Base-by-base conservation (phyloP, 2,797 vertebrate genomes). In the Tenualosa ilisha region DNA sequence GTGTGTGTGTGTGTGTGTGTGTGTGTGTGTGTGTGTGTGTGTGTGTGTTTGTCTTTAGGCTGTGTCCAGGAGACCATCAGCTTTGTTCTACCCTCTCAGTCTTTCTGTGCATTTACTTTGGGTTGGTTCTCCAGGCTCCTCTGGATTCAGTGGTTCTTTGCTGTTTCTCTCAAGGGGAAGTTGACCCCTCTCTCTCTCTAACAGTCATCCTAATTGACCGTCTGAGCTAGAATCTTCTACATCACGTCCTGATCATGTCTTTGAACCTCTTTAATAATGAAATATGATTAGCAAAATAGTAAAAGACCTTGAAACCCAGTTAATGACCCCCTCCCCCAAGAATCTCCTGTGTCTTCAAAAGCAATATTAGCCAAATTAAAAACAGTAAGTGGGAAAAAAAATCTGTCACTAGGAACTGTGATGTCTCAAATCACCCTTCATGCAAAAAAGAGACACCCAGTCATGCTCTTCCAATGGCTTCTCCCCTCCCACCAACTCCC, bases 1-100 rank as follows among this genome's bases (percentile, higher is more conserved):
- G 40, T 24, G 20, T 43, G 82, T 89, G 81, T 85, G 87, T 85
- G 56, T 72, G 63, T 31, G 7, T 54, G 79, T 83, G 61, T 84
- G 81, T 0, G 2, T 37, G 65, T 24, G 24, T 2, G 0, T 17
- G 20, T 54, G 68, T 83, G 83, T 31, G 15, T 68, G 50, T 51
- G 50, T 51, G 46, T 56, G 31, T 20, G 13, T 1, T 40, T 6
- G 13, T 2, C 11, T 40, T 20, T 9, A 9, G 15, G 40, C 17
- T 40, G 72, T 79, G 17, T 46, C 20, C 72, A n/a, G 72, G 72
- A 43, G 37, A 43, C 37, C 13, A 22, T 31, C 37, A 9, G 15
- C 72, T 40, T 17, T 46, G 15, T 43, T 43, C 37, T 15, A 4
- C 15, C 1, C 13, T 37, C 31, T 72, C 31, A 3, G 0, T 43